Conservation (phyloP, 2,888 invertebrate genomes). For the Ophonus ardosiacus region DNA sequence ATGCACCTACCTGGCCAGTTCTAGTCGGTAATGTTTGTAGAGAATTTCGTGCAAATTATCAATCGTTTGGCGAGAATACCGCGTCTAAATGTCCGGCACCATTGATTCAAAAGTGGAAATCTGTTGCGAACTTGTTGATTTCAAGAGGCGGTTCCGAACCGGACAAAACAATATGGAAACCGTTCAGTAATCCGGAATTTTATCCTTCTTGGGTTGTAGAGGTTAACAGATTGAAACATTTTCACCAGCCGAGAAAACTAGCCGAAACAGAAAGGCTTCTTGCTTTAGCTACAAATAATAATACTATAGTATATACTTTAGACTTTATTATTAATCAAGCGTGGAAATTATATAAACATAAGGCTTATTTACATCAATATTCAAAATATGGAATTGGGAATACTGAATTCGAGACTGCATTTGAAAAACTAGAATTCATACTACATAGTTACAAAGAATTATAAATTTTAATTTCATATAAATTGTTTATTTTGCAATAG, state of each 20-base stretch:
- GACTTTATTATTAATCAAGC: conserved; percentile 75
- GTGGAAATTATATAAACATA: conserved; percentile 76
- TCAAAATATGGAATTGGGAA: conserved; percentile 76
- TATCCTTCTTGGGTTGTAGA: conserved; percentile 74
- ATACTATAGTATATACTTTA: conserved; percentile 73
- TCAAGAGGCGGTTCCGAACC: conserved; percentile 72
- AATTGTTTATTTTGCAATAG: conserved; percentile 47
- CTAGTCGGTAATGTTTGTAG: conserved; percentile 71
- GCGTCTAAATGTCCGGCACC: conserved; percentile 58
- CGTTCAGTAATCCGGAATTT: conserved; percentile 71
- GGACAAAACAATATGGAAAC: conserved; percentile 67
- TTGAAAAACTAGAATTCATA: conserved; percentile 76
- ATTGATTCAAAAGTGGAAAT: conserved; percentile 65
- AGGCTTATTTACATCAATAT: conserved; percentile 78
- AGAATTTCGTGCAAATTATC: conserved; percentile 68
- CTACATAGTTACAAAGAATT: conserved; percentile 75
- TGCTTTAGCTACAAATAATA: conserved; percentile 75
- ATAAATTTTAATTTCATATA: conserved; percentile 62
- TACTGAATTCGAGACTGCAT: conserved; percentile 76
- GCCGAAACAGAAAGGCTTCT: conserved; percentile 75
- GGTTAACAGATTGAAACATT: conserved; percentile 71
- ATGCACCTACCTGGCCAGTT: conserved; percentile 73
- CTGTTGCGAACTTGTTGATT: conserved; percentile 74
- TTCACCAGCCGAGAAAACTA: conserved; percentile 73
- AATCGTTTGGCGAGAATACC: conserved; percentile 50